These are phyloP conservation scores for Cyaniris semiargus DNA, from an alignment of 2,888 invertebrate genomes.

Conservation along the genomic window DNA sequence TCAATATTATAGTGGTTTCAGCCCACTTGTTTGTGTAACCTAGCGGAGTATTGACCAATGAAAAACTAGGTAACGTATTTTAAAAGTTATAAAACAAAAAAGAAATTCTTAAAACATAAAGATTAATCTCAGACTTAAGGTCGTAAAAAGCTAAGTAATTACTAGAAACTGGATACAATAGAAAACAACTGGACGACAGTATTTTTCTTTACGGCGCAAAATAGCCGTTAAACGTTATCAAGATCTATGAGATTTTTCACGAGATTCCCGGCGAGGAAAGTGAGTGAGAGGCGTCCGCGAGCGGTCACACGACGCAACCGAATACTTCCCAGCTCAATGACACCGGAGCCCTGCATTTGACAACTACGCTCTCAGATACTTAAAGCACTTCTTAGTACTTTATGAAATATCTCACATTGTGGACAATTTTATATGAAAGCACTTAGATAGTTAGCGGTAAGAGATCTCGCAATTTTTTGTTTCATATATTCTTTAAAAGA, in stretches of 20 bases:
- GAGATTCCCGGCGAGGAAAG: constrained; percentile 31
- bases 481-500: neutral
- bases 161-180: neutral
- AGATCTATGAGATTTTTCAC: constrained; percentile 33
- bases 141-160: neutral
- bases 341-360: constrained; percentile 47
- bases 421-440: neutral
- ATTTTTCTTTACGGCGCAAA: neutral
- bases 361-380: neutral
- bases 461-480: neutral
- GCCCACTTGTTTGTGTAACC: neutral
- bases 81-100: neutral
- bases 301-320: constrained; percentile 53
- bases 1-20: constrained; percentile 29
- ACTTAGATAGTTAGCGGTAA: neutral
- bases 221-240: neutral
- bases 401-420: neutral
- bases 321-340: constrained; percentile 71
- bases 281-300: constrained; percentile 32
- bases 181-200: neutral
- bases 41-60: neutral
- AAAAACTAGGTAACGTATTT: neutral
- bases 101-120: neutral
- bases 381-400: neutral
- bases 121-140: neutral